These are phyloP conservation scores for Illadopsis cleaveri DNA, from an alignment of 2,113 vertebrate genomes.

Conservation along the genomic window DNA sequence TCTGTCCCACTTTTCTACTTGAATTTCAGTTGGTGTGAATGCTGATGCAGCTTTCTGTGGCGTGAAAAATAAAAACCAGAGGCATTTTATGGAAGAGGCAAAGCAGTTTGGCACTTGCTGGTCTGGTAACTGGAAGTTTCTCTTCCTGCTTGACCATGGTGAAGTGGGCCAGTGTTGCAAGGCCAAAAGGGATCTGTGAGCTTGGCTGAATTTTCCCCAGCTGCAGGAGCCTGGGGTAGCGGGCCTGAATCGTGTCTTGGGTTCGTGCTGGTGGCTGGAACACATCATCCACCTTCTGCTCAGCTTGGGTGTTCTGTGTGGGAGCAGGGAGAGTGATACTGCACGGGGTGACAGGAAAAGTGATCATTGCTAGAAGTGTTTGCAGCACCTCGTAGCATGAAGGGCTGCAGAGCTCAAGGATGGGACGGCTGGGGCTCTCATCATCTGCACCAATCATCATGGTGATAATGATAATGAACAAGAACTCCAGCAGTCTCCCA, in stretches of 20 bases:
- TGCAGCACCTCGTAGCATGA: background rate
- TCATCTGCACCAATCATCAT: background rate
- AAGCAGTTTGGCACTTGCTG: background rate
- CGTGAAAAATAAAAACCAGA: background rate
- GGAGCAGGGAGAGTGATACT: background rate
- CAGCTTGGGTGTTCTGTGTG: background rate
- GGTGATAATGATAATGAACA: conserved; percentile 31
- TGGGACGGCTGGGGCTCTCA: background rate
- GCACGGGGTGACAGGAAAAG: background rate
- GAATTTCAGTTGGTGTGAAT: background rate
- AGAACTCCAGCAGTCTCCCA: background rate
- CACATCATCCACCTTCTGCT: background rate
- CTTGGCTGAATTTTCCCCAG: background rate
- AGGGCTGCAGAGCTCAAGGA: background rate
- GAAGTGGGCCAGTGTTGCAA: background rate
- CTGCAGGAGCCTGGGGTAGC: background rate
- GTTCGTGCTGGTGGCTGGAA: background rate
- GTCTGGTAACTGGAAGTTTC: background rate
- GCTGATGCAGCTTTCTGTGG: background rate
- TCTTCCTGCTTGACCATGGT: background rate
- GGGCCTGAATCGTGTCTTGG: background rate
- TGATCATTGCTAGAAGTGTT: background rate
- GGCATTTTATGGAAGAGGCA: background rate
- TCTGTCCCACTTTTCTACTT: background rate
- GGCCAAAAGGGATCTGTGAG: background rate